Conservation (phyloP, 1,140 invertebrate species). For the Megathymus violae region DNA sequence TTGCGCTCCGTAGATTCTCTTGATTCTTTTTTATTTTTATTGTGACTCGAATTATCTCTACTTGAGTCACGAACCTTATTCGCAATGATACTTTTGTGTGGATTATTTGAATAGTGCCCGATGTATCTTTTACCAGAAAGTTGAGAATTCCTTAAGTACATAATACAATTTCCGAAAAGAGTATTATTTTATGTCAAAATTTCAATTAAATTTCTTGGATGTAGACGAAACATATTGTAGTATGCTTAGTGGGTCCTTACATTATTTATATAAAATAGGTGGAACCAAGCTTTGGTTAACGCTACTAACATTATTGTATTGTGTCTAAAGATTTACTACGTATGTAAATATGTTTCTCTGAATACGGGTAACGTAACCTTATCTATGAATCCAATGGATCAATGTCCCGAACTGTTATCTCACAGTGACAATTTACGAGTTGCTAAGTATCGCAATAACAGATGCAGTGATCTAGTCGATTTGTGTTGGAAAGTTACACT, state of each 20-base stretch:
- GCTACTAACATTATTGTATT: no score
- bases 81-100: conserved; percentile 43
- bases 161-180: no score
- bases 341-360: no score
- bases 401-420: conserved; percentile 28
- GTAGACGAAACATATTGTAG: no score
- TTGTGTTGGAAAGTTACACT: conserved; percentile 68
- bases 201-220: no score
- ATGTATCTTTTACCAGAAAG: background rate
- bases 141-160: conserved; percentile 1
- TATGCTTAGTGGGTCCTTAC: no score
- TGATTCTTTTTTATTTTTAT: conserved; percentile 59
- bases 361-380: no score
- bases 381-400: no score
- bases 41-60: conserved; percentile 41
- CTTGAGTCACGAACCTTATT: conserved; percentile 42
- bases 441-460: background rate
- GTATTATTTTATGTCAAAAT: no score
- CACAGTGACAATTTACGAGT: conserved; percentile 37
- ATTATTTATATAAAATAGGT: no score
- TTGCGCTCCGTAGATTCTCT: conserved; percentile 43
- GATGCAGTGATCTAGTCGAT: conserved; percentile 42
- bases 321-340: no score
- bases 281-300: no score
- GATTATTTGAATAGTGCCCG: conserved; percentile 23